phyloP scores from a whole-genome alignment of 37 sponge, comb jelly and placozoan species.

The Axinella damicornis region DNA sequence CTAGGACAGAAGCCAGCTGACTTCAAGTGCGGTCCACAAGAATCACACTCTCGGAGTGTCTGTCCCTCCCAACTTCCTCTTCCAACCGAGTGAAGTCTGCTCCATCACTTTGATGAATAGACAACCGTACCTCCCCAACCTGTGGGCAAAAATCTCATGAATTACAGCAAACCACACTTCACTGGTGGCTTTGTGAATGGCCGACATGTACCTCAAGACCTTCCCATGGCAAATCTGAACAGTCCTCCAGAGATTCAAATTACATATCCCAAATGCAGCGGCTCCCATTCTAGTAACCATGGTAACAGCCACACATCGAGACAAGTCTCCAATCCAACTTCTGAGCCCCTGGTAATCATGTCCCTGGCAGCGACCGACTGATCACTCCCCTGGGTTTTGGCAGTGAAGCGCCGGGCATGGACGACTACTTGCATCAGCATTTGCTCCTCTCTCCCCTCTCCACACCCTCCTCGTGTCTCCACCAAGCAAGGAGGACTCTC shows the following conservation, averaged over 20 bases:
- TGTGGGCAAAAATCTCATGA: neutral
- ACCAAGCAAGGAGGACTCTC: too few relatives aligned
- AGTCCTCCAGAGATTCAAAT: too few relatives aligned
- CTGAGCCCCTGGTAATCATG: neutral
- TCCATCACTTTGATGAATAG: neutral
- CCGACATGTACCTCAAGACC: too few relatives aligned
- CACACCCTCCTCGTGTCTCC: too few relatives aligned
- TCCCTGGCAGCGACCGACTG: neutral
- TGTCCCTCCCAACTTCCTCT: slow-evolving; percentile 1
- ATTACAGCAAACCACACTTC: neutral
- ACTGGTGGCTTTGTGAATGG: too few relatives aligned
- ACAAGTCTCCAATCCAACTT: too few relatives aligned
- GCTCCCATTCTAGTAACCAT: too few relatives aligned
- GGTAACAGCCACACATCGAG: too few relatives aligned
- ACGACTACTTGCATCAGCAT: slow-evolving; percentile 13
- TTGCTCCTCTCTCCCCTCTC: neutral
- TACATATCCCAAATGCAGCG: too few relatives aligned
- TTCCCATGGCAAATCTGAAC: too few relatives aligned
- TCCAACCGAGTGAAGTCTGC: neutral
- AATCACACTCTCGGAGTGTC: neutral
- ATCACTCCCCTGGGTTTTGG: neutral
- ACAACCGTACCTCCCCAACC: neutral
- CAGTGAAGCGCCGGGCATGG: neutral
- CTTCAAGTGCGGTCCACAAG: too few relatives aligned
- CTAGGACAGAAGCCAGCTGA: too few relatives aligned